These are phyloP conservation scores for Pipistrellus pygmaeus DNA, from an alignment of 2,797 vertebrate genomes.

Conservation along the genomic window DNA sequence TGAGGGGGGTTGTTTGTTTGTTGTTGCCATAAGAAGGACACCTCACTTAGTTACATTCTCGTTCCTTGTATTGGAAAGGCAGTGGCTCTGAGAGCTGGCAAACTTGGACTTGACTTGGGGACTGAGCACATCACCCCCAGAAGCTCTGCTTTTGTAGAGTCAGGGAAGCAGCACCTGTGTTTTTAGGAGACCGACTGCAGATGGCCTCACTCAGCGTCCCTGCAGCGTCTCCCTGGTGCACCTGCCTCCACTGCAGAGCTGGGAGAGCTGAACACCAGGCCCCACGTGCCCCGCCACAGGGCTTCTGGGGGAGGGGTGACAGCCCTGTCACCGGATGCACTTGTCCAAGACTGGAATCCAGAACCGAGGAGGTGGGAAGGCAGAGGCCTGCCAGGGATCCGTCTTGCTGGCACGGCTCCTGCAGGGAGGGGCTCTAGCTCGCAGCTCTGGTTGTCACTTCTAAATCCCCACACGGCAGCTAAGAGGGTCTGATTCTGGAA, in stretches of 20 bases:
- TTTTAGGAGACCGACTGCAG: background rate
- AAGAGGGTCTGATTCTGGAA: background rate
- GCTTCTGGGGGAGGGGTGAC: background rate
- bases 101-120: conserved; percentile 13
- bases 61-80: conserved; percentile 37
- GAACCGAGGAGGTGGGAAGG: background rate
- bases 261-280: background rate
- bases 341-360: background rate
- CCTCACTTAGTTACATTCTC: background rate
- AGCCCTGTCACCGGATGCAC: background rate
- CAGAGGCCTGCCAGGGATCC: background rate
- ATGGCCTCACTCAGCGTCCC: background rate
- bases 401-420: background rate
- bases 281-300: background rate
- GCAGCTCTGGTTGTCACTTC: background rate
- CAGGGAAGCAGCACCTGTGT: background rate
- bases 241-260: background rate
- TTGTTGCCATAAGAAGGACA: background rate
- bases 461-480: accelerated
- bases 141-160: background rate
- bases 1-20: too few relatives aligned
- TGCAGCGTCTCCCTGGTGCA: background rate
- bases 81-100: conserved; percentile 4
- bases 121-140: background rate
- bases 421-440: accelerated